Percentiles rank a stretch among this genome's conserved stretches.
These are phyloP conservation scores for Caenorhabditis afra DNA, from an alignment of 2,888 invertebrate species.

Conservation along the genomic window DNA sequence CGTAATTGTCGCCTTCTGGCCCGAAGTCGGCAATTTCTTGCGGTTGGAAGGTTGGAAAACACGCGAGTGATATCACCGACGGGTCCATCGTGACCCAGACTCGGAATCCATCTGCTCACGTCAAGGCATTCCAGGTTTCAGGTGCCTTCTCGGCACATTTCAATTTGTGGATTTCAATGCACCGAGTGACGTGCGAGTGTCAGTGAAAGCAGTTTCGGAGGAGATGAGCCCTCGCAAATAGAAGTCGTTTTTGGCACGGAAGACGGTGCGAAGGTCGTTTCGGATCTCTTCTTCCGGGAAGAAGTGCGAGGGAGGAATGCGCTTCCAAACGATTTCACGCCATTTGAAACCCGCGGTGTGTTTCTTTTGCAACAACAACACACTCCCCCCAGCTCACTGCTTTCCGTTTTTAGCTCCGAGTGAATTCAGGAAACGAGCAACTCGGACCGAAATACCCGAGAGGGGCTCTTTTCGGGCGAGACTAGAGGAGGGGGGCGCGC, in stretches of 20 bases:
- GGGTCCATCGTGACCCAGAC: background rate
- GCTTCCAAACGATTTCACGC: slow-evolving; percentile 41
- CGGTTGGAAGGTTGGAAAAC: background rate
- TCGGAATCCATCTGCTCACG: background rate
- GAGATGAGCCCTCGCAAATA: slow-evolving; percentile 11
- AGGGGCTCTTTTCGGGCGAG: background rate
- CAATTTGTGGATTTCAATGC: slow-evolving; percentile 1
- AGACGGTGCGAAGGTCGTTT: slow-evolving; percentile 2
- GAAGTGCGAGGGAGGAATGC: slow-evolving; percentile 23
- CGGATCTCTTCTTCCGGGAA: slow-evolving; percentile 29
- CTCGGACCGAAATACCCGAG: background rate
- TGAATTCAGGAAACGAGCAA: background rate
- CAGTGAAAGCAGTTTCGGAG: slow-evolving; percentile 5
- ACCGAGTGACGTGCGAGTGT: slow-evolving; percentile 22
- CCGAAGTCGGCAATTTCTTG: background rate
- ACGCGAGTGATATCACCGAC: slow-evolving; percentile 10
- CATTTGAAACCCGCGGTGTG: slow-evolving; percentile 36
- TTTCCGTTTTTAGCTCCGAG: slow-evolving; percentile 7
- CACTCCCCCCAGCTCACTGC: background rate
- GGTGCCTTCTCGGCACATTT: slow-evolving; percentile 26
- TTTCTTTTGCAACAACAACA: slow-evolving; percentile 27
- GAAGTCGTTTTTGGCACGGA: slow-evolving; percentile 36
- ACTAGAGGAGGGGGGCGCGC: background rate
- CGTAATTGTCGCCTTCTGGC: no score
- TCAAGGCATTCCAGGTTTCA: slow-evolving; percentile 12